Evolutionary conservation across 2,888 invertebrate species (phyloP).

Genomic region (Agrotis ipsilon): DNA sequence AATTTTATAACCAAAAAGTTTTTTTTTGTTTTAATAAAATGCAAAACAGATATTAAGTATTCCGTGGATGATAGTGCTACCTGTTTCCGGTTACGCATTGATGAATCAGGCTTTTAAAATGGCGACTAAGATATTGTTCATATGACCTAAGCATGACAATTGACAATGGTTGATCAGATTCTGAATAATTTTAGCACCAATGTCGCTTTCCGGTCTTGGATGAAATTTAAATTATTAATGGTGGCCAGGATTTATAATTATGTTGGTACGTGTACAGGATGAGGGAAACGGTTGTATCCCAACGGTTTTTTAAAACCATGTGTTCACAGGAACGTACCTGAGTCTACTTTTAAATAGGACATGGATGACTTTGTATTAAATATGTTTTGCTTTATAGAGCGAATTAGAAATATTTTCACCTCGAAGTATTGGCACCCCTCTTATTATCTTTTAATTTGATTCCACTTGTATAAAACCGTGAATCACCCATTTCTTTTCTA

Average conservation of each 20-base stretch:
- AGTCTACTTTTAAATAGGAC: too few relatives aligned
- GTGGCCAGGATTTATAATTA: conserved; percentile 25
- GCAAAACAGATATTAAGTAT: conserved; percentile 62
- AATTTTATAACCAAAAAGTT: conserved; percentile 17
- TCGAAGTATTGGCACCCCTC: neutral
- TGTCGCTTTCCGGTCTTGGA: conserved; percentile 41
- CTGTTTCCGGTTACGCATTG: conserved; percentile 61
- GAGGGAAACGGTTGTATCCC: neutral
- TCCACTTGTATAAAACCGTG: neutral
- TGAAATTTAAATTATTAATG: conserved; percentile 41
- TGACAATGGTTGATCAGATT: conserved; percentile 55
- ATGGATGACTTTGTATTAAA: neutral
- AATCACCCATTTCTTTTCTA: too few relatives aligned
- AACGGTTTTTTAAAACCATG: conserved; percentile 19
- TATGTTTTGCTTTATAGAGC: neutral
- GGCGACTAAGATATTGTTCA: conserved; percentile 49
- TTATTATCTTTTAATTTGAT: neutral
- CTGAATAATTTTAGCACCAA: conserved; percentile 61
- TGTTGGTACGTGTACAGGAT: conserved; percentile 24
- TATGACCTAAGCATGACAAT: conserved; percentile 58
- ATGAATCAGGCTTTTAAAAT: conserved; percentile 63
- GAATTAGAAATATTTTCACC: neutral
- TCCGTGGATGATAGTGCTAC: conserved; percentile 59
- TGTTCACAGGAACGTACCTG: neutral
- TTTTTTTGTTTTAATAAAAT: conserved; percentile 44